phyloP scores from a whole-genome alignment of 2,888 invertebrate species.

The Empis livida region DNA sequence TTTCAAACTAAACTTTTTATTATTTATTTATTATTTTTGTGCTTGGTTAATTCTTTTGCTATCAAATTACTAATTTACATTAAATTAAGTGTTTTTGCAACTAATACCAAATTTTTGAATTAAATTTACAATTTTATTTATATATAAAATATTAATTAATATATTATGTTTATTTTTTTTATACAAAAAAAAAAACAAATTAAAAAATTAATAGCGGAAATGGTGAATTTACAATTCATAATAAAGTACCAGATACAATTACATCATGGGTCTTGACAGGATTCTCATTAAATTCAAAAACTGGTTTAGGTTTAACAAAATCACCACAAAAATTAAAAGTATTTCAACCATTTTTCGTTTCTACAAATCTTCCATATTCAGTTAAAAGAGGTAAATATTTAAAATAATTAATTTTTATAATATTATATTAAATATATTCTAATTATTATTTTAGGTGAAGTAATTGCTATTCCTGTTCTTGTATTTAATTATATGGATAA shows the following conservation, averaged over 20 bases:
- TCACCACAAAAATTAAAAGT: conserved; percentile 55
- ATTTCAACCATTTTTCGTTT: conserved; percentile 73
- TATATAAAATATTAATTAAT: no score
- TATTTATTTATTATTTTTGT: no score
- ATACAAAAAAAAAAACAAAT: no score
- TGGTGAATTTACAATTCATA: conserved; percentile 40
- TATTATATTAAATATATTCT: no score
- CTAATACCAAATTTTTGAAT: no score
- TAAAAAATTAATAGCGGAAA: conserved; percentile 19
- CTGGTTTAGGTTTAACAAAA: conserved; percentile 65
- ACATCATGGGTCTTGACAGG: conserved; percentile 77
- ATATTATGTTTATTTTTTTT: background rate
- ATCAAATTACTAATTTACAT: no score
- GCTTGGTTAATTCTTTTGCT: no score
- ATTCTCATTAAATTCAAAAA: conserved; percentile 61
- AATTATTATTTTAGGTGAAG: conserved; percentile 56
- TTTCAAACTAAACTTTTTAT: no score
- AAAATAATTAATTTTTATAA: background rate
- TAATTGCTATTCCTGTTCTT: conserved; percentile 73
- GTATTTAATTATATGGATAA: conserved; percentile 79
- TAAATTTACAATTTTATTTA: no score
- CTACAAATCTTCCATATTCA: conserved; percentile 76
- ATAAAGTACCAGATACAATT: conserved; percentile 65
- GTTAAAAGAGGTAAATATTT: conserved; percentile 69
- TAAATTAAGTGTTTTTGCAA: no score